Evolutionary conservation across 2,113 vertebrate species (phyloP).

Genomic region (Acinonyx jubatus): DNA sequence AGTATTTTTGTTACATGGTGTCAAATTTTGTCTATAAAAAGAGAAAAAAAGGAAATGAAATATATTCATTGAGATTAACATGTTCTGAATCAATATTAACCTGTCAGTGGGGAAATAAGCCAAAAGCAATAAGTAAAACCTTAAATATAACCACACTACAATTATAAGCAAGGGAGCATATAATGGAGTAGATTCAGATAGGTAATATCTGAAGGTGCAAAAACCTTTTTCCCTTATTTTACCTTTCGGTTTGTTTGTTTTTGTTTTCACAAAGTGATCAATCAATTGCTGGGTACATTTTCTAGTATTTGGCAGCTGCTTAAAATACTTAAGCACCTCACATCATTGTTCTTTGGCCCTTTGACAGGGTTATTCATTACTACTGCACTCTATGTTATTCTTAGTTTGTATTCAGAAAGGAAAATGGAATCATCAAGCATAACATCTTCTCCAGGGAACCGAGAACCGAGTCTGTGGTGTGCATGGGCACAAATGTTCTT

Average conservation of each 20-base stretch:
- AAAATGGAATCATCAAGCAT: neutral
- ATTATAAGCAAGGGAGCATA: neutral
- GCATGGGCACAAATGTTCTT: neutral
- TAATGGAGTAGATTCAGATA: neutral
- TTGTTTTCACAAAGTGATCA: neutral
- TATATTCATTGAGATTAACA: neutral
- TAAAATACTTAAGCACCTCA: neutral
- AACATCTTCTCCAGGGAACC: neutral
- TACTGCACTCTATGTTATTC: neutral
- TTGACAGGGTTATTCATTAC: neutral
- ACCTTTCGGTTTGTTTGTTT: neutral
- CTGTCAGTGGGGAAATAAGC: neutral
- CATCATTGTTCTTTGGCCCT: neutral
- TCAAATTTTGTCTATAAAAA: neutral
- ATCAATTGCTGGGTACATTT: neutral
- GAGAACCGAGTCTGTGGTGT: neutral
- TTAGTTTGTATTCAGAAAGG: neutral
- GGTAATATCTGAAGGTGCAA: neutral
- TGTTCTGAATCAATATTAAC: constrained; percentile 17
- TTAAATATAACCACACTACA: neutral
- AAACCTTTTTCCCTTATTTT: neutral
- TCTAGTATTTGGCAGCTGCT: neutral
- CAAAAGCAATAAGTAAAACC: neutral
- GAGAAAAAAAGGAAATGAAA: neutral
- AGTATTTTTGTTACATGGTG: neutral